Conservation (phyloP, 2,113 vertebrate genomes). For the Myxocyprinus asiaticus region DNA sequence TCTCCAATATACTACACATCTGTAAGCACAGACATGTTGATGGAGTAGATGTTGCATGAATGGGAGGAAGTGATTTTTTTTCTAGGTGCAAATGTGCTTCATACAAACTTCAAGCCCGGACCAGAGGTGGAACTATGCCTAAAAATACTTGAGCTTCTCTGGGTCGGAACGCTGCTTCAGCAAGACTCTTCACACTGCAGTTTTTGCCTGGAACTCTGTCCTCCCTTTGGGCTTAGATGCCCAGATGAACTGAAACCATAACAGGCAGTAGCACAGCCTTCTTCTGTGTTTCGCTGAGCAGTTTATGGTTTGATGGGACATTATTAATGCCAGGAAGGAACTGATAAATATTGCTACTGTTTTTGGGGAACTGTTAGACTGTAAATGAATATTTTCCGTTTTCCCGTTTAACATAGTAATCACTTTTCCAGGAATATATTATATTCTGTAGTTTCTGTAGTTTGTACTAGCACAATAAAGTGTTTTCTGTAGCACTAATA, state of each 20-base stretch:
- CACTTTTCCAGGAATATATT: too few species aligned
- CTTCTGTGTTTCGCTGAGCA: neutral
- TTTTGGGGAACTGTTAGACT: neutral
- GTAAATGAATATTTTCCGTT: neutral
- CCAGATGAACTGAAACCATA: conserved; percentile 40
- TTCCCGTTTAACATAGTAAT: too few species aligned
- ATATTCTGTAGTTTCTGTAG: too few species aligned
- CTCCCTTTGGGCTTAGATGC: conserved; percentile 29
- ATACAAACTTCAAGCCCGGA: conserved; percentile 2
- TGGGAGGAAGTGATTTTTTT: neutral
- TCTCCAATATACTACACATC: too few species aligned
- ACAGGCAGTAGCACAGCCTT: conserved; percentile 19
- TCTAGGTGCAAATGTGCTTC: too few species aligned
- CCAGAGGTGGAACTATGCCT: conserved; percentile 39
- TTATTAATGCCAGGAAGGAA: conserved; percentile 17
- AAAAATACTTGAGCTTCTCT: conserved; percentile 27
- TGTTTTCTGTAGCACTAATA: too few species aligned
- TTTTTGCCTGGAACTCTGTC: conserved; percentile 29
- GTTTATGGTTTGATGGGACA: conserved; percentile 22
- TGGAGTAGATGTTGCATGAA: conserved; percentile 29
- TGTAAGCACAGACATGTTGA: neutral
- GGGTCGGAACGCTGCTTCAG: conserved; percentile 24
- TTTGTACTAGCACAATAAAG: too few species aligned
- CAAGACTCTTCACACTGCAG: conserved; percentile 20
- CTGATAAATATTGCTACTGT: conserved; percentile 37